phyloP scores from a whole-genome alignment of 2,113 vertebrate genomes.

The Pleuronectes platessa region DNA sequence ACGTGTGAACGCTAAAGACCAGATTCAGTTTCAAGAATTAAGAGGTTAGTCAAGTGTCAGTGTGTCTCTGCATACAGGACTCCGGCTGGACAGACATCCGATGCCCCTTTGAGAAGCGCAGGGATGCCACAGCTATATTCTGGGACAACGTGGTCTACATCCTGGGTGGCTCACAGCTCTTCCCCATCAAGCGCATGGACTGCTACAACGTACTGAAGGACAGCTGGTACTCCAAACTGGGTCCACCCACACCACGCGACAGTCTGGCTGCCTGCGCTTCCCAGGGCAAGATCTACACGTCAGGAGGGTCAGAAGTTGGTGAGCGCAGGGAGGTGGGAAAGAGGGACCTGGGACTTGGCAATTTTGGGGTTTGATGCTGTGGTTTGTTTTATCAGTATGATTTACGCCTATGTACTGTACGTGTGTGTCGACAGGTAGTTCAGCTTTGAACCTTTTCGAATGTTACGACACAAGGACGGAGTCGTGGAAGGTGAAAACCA shows the following conservation, averaged over 20 bases:
- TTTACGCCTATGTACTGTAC: not conserved
- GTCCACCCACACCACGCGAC: slow-evolving; percentile 94
- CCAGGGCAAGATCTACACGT: slow-evolving; percentile 98
- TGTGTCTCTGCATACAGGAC: slow-evolving; percentile 81
- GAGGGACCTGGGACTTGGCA: not conserved
- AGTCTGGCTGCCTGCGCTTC: slow-evolving; percentile 95
- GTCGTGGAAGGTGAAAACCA: slow-evolving; percentile 94
- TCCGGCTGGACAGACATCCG: slow-evolving; percentile 98
- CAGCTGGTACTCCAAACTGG: slow-evolving; percentile 99
- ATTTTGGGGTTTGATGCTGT: not conserved
- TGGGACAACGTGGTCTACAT: slow-evolving; percentile 99
- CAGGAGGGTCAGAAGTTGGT: slow-evolving; percentile 98
- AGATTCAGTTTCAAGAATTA: not conserved
- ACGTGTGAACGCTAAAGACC: no score
- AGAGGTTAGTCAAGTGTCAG: not conserved
- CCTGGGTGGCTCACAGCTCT: slow-evolving; percentile 97
- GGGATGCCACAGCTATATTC: slow-evolving; percentile 94
- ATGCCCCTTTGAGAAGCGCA: slow-evolving; percentile 97
- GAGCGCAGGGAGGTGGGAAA: slow-evolving; percentile 64
- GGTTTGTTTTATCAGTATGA: not conserved
- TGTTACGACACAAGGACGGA: slow-evolving; percentile 97
- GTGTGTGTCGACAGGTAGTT: slow-evolving; percentile 85
- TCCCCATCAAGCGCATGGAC: slow-evolving; percentile 98
- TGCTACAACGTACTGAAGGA: slow-evolving; percentile 99
- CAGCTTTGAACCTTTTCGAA: slow-evolving; percentile 94